A percentile compares a stretch with the other conserved stretches of the same genome.
Conservation (phyloP, 2,888 invertebrate species). For the Agonopterix alstromeriana region DNA sequence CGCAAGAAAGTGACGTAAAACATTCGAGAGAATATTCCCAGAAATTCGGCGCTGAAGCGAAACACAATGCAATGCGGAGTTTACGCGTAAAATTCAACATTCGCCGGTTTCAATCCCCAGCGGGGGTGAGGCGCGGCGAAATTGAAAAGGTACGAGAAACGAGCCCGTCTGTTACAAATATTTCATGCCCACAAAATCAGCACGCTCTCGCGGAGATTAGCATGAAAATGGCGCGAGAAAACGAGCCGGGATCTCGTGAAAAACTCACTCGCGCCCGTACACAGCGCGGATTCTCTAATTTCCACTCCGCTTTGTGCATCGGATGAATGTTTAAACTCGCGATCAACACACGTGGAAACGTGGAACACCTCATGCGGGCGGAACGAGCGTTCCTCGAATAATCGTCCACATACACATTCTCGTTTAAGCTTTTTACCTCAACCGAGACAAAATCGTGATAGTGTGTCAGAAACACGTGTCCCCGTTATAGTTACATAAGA, state of each 20-base stretch:
- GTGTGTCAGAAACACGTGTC: not conserved
- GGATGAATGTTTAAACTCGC: conserved; percentile 37
- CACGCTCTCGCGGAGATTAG: conserved; percentile 51
- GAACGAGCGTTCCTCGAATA: too few relatives aligned
- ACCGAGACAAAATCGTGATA: not conserved
- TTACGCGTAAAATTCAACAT: conserved; percentile 50
- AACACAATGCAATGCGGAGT: conserved; percentile 31
- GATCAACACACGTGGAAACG: conserved; percentile 32
- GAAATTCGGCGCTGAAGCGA: conserved; percentile 2
- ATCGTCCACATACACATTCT: not conserved
- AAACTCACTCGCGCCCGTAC: conserved; percentile 15
- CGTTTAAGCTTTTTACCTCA: not conserved
- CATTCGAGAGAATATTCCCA: conserved; percentile 5
- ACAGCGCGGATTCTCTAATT: conserved; percentile 31
- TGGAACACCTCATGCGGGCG: conserved; percentile 15
- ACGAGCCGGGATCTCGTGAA: conserved; percentile 39
- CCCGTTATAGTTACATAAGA: too few relatives aligned
- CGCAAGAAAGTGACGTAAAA: conserved; percentile 6
- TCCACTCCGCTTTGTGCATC: conserved; percentile 33
- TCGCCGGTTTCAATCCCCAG: conserved; percentile 40
- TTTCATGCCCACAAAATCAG: conserved; percentile 59
- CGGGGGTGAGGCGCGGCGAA: conserved; percentile 28
- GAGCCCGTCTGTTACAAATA: conserved; percentile 49
- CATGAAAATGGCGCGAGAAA: conserved; percentile 59
- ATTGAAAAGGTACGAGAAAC: conserved; percentile 52